phyloP scores from a whole-genome alignment of 2,797 vertebrate species.

The Fistularia commersonii region DNA sequence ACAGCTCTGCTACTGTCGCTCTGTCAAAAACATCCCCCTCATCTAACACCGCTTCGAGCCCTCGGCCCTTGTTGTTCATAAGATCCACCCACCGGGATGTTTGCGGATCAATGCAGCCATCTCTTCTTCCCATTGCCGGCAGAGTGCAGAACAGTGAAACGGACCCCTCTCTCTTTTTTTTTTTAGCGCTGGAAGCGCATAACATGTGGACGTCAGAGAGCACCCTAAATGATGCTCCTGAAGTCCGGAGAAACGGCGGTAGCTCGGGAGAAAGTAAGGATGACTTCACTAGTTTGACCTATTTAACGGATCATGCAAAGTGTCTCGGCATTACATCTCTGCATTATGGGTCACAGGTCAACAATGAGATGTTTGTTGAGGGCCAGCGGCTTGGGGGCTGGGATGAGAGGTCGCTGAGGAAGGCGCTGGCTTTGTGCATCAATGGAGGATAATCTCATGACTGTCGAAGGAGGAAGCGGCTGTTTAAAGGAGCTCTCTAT shows the following conservation, averaged over 20 bases:
- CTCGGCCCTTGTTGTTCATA: constrained; percentile 20
- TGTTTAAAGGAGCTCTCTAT: constrained; percentile 73
- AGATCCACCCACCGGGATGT: constrained; percentile 20
- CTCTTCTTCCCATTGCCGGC: constrained; percentile 18
- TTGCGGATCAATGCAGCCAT: constrained; percentile 24
- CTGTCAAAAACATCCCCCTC: constrained; percentile 23
- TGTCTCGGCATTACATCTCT: constrained; percentile 56
- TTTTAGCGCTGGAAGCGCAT: constrained; percentile 56
- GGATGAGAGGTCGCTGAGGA: constrained; percentile 49
- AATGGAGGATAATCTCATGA: constrained; percentile 74
- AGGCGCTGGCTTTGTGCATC: constrained; percentile 59
- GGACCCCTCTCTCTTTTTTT: too few relatives aligned
- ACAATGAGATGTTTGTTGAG: constrained; percentile 55
- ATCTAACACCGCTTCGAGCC: constrained; percentile 3
- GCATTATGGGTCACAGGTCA: constrained; percentile 69
- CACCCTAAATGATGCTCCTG: constrained; percentile 51
- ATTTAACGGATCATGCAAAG: constrained; percentile 33
- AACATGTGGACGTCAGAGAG: constrained; percentile 40
- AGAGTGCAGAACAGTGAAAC: too few relatives aligned
- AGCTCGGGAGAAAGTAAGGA: constrained; percentile 21
- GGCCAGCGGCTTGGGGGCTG: constrained; percentile 33
- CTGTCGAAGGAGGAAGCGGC: constrained; percentile 67
- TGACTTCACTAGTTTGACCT: constrained; percentile 36
- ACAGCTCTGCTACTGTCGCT: constrained; percentile 25
- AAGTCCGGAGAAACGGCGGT: constrained; percentile 27